These are phyloP conservation scores for Andrena minutula DNA, from an alignment of 2,888 invertebrate genomes.

Conservation along the genomic window DNA sequence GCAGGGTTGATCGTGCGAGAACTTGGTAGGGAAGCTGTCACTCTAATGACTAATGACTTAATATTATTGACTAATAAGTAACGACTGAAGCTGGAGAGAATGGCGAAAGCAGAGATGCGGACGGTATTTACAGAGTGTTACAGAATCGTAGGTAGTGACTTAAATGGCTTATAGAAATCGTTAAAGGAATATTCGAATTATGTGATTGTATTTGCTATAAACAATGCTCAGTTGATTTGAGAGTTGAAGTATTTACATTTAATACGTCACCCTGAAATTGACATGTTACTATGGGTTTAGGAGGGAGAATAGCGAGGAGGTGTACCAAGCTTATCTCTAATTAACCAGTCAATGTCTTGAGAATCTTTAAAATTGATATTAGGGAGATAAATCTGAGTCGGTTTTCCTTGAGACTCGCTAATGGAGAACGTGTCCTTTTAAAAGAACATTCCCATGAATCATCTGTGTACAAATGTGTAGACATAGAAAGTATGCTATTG, in stretches of 20 bases:
- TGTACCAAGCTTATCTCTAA: neutral
- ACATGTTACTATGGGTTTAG: neutral
- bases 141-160: constrained; percentile 1
- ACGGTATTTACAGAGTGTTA: neutral
- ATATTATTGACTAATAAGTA: constrained; percentile 3
- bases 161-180: neutral
- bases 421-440: too few relatives aligned
- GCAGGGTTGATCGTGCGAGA: neutral
- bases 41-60: neutral
- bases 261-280: neutral
- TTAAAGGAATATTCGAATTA: neutral
- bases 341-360: too few relatives aligned
- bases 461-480: too few relatives aligned
- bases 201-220: neutral
- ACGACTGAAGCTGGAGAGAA: constrained; percentile 14
- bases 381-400: too few relatives aligned
- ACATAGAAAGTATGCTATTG: too few relatives aligned
- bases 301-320: neutral
- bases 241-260: neutral
- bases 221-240: neutral
- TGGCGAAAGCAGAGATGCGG: constrained; percentile 20
- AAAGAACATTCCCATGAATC: too few relatives aligned
- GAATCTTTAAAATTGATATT: too few relatives aligned
- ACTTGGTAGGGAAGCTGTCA: neutral
- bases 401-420: too few relatives aligned